A percentile compares a stretch with the other conserved stretches of the same genome.
These are phyloP conservation scores for Eupithecia dodoneata DNA, from an alignment of 2,888 invertebrate species.

Conservation along the genomic window DNA sequence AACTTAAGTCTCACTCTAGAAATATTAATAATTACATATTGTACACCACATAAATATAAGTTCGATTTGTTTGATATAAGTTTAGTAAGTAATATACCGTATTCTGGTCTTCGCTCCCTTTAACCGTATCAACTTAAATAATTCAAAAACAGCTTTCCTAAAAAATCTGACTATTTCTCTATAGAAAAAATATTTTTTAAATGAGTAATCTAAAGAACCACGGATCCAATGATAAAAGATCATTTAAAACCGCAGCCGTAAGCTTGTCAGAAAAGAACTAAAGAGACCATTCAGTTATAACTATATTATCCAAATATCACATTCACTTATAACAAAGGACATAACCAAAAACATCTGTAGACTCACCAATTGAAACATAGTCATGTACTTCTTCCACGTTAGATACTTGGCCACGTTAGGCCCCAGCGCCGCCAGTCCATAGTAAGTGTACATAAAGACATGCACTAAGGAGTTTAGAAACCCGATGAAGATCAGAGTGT, in stretches of 20 bases:
- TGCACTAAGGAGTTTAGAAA: slow-evolving; percentile 91
- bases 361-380: slow-evolving; percentile 90
- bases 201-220: not conserved
- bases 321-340: not conserved
- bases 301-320: not conserved
- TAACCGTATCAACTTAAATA: no score
- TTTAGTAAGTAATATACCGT: no score
- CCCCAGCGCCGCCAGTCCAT: slow-evolving; percentile 90
- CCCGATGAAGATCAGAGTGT: slow-evolving; percentile 88
- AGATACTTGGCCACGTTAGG: slow-evolving; percentile 89
- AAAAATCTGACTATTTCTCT: no score
- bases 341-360: not conserved
- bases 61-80: no score
- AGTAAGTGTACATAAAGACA: slow-evolving; percentile 92
- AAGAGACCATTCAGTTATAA: not conserved
- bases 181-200: no score
- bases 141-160: no score
- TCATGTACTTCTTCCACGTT: slow-evolving; percentile 94
- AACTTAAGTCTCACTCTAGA: not conserved
- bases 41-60: no score
- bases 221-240: not conserved
- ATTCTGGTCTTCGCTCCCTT: no score
- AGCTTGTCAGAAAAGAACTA: not conserved
- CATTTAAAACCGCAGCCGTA: not conserved
- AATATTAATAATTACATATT: not conserved